A percentile compares a stretch with the other conserved stretches of the same genome.
Evolutionary conservation across 2,888 invertebrate species (phyloP).

Genomic region (Folsomia candida): DNA sequence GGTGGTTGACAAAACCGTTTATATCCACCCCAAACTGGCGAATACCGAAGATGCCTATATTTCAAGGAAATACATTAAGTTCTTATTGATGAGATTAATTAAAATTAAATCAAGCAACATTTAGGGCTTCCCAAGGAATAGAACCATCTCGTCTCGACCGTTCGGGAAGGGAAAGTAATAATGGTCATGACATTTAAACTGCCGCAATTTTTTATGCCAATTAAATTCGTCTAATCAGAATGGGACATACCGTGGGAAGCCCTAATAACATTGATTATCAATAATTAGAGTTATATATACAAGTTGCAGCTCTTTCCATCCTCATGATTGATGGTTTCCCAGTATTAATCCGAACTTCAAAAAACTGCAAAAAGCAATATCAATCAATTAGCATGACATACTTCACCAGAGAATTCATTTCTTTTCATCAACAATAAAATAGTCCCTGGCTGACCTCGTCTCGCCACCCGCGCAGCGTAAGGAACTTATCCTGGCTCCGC

Average conservation of each 20-base stretch:
- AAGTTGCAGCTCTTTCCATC: slow-evolving; percentile 90
- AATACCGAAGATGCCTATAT: slow-evolving; percentile 76
- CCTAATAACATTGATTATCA: no score
- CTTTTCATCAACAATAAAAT: slow-evolving; percentile 5
- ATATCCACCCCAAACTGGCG: slow-evolving; percentile 92
- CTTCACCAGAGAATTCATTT: slow-evolving; percentile 1
- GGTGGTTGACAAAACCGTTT: slow-evolving; percentile 85
- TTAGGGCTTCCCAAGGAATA: not conserved
- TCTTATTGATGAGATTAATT: no score
- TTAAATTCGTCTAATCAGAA: no score
- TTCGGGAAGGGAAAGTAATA: not conserved
- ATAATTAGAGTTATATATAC: slow-evolving; percentile 56
- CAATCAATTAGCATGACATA: not conserved
- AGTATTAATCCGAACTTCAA: slow-evolving; percentile 79
- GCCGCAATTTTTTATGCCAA: no score
- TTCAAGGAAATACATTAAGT: slow-evolving; percentile 10
- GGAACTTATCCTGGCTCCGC: slow-evolving; percentile 70
- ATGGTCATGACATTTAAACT: no score
- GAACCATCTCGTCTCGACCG: not conserved
- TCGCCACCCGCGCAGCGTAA: slow-evolving; percentile 85
- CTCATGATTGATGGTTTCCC: slow-evolving; percentile 63
- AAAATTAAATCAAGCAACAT: not conserved
- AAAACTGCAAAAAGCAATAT: slow-evolving; percentile 64
- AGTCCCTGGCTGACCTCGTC: slow-evolving; percentile 68
- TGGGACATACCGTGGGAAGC: no score